phyloP scores from a whole-genome alignment of 2,113 vertebrate genomes.

The Panthera leo region DNA sequence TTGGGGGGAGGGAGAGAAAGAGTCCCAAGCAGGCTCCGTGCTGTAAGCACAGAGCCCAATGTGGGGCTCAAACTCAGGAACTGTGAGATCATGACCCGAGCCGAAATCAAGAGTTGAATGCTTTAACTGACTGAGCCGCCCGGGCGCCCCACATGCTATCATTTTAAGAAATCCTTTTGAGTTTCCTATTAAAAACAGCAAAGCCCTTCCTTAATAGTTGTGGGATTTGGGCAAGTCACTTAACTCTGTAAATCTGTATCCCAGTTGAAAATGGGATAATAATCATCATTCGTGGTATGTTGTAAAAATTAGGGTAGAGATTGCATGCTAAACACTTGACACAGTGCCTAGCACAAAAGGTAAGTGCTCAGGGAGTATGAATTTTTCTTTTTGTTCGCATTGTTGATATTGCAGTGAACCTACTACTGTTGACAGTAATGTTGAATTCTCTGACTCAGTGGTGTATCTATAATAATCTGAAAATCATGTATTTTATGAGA shows the following conservation, averaged over 20 bases:
- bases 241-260: background rate
- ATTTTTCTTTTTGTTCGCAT: background rate
- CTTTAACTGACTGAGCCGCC: too few species aligned
- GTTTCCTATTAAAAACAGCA: background rate
- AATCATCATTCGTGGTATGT: background rate
- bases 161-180: constrained; percentile 7
- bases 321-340: background rate
- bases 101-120: too few species aligned
- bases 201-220: background rate
- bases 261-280: background rate
- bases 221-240: background rate
- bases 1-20: too few species aligned
- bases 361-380: background rate
- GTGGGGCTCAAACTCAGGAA: too few species aligned
- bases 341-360: background rate
- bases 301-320: background rate
- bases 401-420: background rate
- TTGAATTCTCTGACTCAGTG: background rate
- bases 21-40: too few species aligned
- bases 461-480: background rate
- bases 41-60: too few species aligned
- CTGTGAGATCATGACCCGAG: too few species aligned
- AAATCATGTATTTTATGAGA: background rate
- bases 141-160: background rate
- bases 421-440: background rate